These are phyloP conservation scores for Bradypodion pumilum DNA, from an alignment of 2,797 vertebrate genomes.

Conservation along the genomic window DNA sequence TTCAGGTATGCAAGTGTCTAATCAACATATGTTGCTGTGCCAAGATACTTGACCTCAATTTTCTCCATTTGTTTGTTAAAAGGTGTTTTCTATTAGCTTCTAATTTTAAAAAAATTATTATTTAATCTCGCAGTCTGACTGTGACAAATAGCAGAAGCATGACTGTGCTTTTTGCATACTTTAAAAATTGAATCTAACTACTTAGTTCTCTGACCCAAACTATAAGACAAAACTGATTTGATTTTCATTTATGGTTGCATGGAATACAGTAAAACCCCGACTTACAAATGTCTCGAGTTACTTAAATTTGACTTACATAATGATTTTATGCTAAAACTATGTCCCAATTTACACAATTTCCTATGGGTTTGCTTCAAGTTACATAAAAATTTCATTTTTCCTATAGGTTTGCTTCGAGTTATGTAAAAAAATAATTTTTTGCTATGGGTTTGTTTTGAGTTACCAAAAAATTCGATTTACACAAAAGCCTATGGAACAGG, in stretches of 20 bases:
- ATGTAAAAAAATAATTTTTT: no score
- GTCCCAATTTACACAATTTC: no score
- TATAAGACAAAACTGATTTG: slow-evolving; percentile 24
- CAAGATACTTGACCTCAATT: slow-evolving; percentile 49
- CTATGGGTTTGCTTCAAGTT: no score
- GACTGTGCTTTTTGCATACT: background rate
- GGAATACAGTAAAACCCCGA: no score
- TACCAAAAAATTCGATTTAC: no score
- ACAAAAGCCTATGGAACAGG: no score
- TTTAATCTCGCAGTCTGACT: slow-evolving; percentile 30
- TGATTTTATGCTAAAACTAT: no score
- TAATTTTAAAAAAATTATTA: slow-evolving; percentile 36
- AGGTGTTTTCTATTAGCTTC: slow-evolving; percentile 30
- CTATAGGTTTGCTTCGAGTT: no score
- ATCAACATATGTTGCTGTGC: slow-evolving; percentile 49
- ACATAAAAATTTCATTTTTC: no score
- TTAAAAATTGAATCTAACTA: slow-evolving; percentile 16
- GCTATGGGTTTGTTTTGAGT: no score
- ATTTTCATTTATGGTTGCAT: slow-evolving; percentile 36
- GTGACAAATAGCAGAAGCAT: slow-evolving; percentile 14
- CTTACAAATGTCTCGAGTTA: no score
- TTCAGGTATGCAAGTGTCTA: slow-evolving; percentile 59
- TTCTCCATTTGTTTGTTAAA: slow-evolving; percentile 23
- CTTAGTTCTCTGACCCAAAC: slow-evolving; percentile 33
- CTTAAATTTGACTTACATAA: no score